These are phyloP conservation scores for Nasonia longicornis DNA, from an alignment of 1,140 invertebrate genomes.

Conservation along the genomic window DNA sequence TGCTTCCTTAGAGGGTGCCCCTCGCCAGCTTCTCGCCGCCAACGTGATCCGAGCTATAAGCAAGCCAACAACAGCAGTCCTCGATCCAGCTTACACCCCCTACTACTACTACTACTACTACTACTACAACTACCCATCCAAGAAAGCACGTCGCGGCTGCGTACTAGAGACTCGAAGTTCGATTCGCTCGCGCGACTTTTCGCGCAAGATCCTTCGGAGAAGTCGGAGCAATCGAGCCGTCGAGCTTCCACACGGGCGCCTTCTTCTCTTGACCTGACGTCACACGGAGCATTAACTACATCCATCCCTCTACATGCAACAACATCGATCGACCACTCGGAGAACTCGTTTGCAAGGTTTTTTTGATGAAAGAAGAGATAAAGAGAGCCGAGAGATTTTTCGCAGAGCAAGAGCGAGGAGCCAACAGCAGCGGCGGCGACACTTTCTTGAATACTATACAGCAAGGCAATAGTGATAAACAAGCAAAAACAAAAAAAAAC, in stretches of 20 bases:
- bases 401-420: not conserved
- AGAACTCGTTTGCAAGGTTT: constrained; percentile 2
- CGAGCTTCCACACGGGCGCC: not conserved
- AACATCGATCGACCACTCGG: not conserved
- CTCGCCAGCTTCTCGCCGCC: constrained; percentile 20
- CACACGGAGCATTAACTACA: not conserved
- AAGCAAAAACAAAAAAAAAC: constrained; percentile 14
- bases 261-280: constrained; percentile 24
- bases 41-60: not conserved
- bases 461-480: constrained; percentile 45
- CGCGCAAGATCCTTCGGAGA: not conserved
- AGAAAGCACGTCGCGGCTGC: not conserved
- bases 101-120: not conserved
- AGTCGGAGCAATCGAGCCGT: not conserved
- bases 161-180: not conserved
- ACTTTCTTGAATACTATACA: constrained; percentile 13
- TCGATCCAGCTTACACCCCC: not conserved
- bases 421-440: constrained; percentile 9
- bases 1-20: not conserved
- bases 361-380: not conserved
- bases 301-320: not conserved
- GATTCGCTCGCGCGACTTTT: not conserved
- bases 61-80: not conserved
- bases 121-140: not conserved
- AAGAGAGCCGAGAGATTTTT: constrained; percentile 16